These are phyloP conservation scores for Condylura cristata DNA, from an alignment of 2,113 vertebrate species.

Conservation along the genomic window DNA sequence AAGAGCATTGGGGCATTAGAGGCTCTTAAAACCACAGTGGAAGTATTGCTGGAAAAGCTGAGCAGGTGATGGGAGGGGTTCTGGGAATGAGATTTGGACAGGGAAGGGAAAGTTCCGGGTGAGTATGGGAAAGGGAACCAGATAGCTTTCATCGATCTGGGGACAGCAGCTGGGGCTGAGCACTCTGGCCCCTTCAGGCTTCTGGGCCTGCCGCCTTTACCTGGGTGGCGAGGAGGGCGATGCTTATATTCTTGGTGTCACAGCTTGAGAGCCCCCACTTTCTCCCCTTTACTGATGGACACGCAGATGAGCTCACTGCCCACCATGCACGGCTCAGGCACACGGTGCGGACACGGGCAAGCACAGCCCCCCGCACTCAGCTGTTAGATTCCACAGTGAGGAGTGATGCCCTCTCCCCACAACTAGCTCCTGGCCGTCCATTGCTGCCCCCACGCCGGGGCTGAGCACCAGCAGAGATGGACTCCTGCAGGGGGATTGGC, in stretches of 20 bases:
- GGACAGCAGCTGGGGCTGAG: background rate
- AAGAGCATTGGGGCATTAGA: background rate
- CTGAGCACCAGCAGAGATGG: constrained; percentile 40
- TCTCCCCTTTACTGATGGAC: background rate
- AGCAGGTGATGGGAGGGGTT: background rate
- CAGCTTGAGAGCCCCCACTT: background rate
- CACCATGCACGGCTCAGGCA: background rate
- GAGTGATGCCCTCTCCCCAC: constrained; percentile 9
- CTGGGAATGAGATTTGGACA: background rate
- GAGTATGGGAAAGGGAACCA: background rate
- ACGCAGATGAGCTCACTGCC: background rate
- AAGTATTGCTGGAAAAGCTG: background rate
- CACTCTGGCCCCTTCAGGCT: background rate
- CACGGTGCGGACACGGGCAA: background rate
- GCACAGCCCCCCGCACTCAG: background rate
- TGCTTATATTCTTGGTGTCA: background rate
- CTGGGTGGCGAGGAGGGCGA: background rate
- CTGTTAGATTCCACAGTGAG: background rate
- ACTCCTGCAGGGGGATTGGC: background rate
- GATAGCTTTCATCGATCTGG: background rate
- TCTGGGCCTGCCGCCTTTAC: background rate
- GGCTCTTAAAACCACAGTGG: background rate
- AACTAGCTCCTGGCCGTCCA: constrained; percentile 61
- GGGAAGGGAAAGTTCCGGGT: background rate
- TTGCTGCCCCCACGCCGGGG: background rate